These are phyloP conservation scores for Taxidea taxus DNA, from an alignment of 2,113 vertebrate species.

Conservation along the genomic window DNA sequence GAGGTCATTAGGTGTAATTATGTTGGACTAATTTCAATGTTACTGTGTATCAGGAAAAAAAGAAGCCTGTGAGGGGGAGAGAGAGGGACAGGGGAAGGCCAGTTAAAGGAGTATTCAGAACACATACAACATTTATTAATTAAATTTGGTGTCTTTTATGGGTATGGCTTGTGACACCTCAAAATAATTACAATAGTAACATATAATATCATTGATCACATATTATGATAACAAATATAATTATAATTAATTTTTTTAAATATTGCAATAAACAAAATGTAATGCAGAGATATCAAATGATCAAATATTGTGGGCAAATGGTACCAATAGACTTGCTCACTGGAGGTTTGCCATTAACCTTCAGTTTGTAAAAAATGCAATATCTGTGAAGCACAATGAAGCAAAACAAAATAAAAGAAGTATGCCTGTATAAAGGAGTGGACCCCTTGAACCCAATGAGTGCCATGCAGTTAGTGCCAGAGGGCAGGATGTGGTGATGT, in stretches of 20 bases:
- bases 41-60: background rate
- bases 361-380: background rate
- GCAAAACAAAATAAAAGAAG: background rate
- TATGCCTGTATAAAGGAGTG: background rate
- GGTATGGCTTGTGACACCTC: background rate
- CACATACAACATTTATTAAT: background rate
- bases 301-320: background rate
- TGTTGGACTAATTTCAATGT: background rate
- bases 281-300: background rate
- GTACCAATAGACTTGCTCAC: background rate
- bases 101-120: background rate
- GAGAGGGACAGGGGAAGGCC: background rate
- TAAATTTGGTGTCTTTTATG: background rate
- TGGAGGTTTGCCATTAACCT: background rate
- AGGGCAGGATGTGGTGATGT: background rate
- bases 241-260: background rate
- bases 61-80: background rate
- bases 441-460: background rate
- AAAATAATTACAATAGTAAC: background rate
- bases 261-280: background rate
- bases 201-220: background rate
- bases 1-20: background rate
- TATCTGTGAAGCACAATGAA: background rate
- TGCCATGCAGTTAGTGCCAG: background rate
- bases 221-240: background rate